Evolutionary conservation across 1,140 invertebrate species (phyloP).

Genomic region (Glossosoma conforme): DNA sequence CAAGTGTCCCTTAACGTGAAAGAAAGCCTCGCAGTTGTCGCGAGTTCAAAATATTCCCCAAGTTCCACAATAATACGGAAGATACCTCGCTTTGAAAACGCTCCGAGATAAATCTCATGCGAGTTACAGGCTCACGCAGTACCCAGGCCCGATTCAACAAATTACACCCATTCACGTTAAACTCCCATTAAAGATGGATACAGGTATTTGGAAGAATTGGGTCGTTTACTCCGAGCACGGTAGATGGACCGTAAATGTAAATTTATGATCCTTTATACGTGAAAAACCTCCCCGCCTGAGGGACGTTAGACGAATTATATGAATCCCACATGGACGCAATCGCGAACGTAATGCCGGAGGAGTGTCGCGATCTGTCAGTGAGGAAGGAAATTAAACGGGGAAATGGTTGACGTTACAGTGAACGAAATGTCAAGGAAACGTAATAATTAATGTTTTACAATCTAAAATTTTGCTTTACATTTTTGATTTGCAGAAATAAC

Average conservation of each 20-base stretch:
- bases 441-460: no score
- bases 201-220: constrained; percentile 33
- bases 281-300: constrained; percentile 27
- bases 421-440: no score
- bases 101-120: constrained; percentile 22
- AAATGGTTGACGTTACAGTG: no score
- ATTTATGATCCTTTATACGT: constrained; percentile 33
- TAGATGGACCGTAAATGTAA: constrained; percentile 32
- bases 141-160: constrained; percentile 26
- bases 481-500: no score
- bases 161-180: constrained; percentile 31
- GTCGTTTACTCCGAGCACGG: constrained; percentile 31
- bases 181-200: constrained; percentile 33
- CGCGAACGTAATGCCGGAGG: no score
- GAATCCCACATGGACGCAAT: not conserved
- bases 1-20: no score
- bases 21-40: no score
- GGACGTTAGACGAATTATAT: constrained; percentile 24
- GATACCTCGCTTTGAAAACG: constrained; percentile 20
- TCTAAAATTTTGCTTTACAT: no score
- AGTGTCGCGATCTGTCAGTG: no score
- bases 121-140: constrained; percentile 20
- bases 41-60: no score
- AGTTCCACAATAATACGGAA: no score
- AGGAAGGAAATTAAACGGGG: no score